Conservation (phyloP, 2,888 invertebrate genomes). For the Aproaerema taeniolella region DNA sequence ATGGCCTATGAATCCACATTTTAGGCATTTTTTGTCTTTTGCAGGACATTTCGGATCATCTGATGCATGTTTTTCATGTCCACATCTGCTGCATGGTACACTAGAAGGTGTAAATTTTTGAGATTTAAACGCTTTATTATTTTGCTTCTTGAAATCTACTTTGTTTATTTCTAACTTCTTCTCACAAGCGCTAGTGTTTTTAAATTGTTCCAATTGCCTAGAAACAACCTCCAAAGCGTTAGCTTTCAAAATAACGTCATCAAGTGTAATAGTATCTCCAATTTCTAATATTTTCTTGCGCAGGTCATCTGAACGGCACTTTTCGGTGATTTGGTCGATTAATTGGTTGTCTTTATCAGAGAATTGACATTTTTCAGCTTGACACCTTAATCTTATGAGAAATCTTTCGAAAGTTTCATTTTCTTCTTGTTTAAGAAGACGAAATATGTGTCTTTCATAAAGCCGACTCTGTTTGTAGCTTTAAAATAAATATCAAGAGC, state of each 20-base stretch:
- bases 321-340: no score
- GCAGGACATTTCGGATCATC: neutral
- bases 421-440: no score
- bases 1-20: neutral
- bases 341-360: conserved; percentile 16
- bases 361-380: conserved; percentile 24
- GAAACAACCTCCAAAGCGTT: conserved; percentile 13
- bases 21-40: neutral
- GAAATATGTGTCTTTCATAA: conserved; percentile 14
- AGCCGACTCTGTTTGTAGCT: conserved; percentile 16
- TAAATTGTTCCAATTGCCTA: conserved; percentile 8
- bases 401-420: conserved; percentile 20
- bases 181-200: neutral
- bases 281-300: conserved; percentile 4
- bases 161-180: neutral
- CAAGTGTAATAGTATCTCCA: conserved; percentile 11
- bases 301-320: conserved; percentile 8
- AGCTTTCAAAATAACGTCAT: conserved; percentile 15
- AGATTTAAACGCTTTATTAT: neutral
- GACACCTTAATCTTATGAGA: conserved; percentile 7
- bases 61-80: neutral
- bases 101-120: neutral
- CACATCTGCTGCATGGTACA: neutral
- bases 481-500: conserved; percentile 12
- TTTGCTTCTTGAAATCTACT: neutral